Percentiles rank a stretch among this genome's conserved stretches.
Conservation (phyloP, 2,888 invertebrate species). For the Onchidella celtica region DNA sequence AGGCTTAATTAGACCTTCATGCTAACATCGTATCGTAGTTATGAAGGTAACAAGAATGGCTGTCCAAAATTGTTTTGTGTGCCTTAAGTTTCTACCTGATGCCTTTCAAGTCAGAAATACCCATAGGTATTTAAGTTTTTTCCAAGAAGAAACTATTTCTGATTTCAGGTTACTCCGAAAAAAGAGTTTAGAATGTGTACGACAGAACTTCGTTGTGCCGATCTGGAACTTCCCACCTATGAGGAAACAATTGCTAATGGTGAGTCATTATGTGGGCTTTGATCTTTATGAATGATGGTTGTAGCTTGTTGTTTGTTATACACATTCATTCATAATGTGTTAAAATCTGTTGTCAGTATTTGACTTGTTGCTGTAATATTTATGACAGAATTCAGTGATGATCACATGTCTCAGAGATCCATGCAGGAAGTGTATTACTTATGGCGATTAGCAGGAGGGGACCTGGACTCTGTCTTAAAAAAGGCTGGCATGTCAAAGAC, state of each 20-base stretch:
- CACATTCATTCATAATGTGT: too few species aligned
- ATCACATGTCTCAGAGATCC: conserved; percentile 81
- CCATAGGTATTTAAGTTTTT: too few species aligned
- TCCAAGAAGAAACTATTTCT: too few species aligned
- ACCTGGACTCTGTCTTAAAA: conserved; percentile 93
- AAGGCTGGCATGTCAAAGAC: conserved; percentile 94
- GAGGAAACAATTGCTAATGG: conserved; percentile 55
- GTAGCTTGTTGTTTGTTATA: too few species aligned
- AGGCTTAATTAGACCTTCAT: background rate
- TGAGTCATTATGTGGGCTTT: background rate
- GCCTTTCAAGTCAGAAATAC: too few species aligned
- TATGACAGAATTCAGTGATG: conserved; percentile 61
- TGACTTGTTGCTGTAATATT: background rate
- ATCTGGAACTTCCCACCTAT: conserved; percentile 70
- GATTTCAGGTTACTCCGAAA: conserved; percentile 60
- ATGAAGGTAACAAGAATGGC: background rate
- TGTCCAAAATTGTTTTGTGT: background rate
- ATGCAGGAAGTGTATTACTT: conserved; percentile 94
- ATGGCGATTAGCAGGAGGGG: conserved; percentile 98
- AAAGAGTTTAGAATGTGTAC: conserved; percentile 72
- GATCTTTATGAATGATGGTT: too few species aligned
- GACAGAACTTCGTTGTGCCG: conserved; percentile 66
- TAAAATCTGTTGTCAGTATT: too few species aligned
- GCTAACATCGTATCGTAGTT: background rate
- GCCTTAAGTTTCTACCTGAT: too few species aligned